Base-by-base conservation (phyloP, 2,888 invertebrate species). In the Biston stratarius region DNA sequence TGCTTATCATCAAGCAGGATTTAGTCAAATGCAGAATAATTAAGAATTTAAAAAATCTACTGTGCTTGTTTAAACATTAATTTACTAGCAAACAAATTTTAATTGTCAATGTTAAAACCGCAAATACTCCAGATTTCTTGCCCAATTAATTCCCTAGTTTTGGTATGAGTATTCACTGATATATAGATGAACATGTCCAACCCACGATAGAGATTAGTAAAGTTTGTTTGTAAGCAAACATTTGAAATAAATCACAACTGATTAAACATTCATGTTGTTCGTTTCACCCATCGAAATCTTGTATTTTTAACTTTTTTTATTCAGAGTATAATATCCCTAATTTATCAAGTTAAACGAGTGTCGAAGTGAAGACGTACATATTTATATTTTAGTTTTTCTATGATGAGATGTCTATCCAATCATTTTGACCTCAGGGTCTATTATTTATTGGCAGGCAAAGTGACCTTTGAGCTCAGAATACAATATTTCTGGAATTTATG, bases 401-500 rank as follows among this genome's bases (percentile, higher is more conserved):
- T 74, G 71, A 75, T 74, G 75, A 76, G 73, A 75, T 77, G 79
- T 33, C 45, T 59, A 64, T 82, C 78, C 75, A 83, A 83, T 83
- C 77, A 82, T 82, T 78, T 80, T 78, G 82, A 86, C 85, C 86
- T 69, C 69, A 68, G 69, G 87, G 82, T 87, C 85, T 73, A 66
- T 82, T 83, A 87, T 88, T 87, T 86, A 88, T 85, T 78, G 70
- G 65, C 71, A 69, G 61, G 63, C 72, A 70, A 74, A 66, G 59
- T 58, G 70, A 72, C 74, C 74, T 80, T 68, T 80, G 77, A 76
- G 65, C 74, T 67, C 40, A 67, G 68, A 69, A 71, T 75, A 80
- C 74, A 81, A 80, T 79, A 78, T 79, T 70, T 76, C 72, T 67
- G 62, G 73, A 73, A 76, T 78, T 76, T 71, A 74, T 73, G 61